These are phyloP conservation scores for Craterocephalus amniculus DNA, from an alignment of 2,797 vertebrate species.

Conservation along the genomic window DNA sequence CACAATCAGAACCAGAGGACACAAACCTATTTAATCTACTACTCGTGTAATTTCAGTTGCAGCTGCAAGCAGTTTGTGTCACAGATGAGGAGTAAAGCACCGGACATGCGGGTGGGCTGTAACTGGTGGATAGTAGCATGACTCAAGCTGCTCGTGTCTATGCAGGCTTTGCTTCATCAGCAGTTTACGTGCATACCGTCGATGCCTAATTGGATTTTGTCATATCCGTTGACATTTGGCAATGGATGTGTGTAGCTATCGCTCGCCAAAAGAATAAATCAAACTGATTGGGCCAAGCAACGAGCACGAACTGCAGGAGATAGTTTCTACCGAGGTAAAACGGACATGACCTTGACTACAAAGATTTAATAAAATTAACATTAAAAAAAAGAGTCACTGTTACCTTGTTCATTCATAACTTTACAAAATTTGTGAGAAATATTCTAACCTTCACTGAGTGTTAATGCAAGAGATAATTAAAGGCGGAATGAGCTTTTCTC, in stretches of 20 bases:
- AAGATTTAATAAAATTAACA: neutral
- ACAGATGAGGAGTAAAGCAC: neutral
- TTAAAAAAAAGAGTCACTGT: neutral
- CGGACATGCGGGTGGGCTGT: constrained; percentile 42
- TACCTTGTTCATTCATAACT: neutral
- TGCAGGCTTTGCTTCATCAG: constrained; percentile 39
- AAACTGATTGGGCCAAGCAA: neutral
- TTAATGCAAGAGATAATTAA: too few species aligned
- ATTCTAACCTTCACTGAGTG: too few species aligned
- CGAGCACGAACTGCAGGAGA: neutral
- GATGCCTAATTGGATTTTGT: neutral
- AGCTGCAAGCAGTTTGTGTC: neutral
- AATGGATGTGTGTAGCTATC: constrained; percentile 4
- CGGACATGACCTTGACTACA: neutral
- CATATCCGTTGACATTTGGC: neutral
- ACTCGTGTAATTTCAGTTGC: too few species aligned
- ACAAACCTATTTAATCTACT: too few species aligned
- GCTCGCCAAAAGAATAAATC: constrained; percentile 2
- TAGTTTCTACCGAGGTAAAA: neutral
- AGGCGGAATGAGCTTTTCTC: too few species aligned
- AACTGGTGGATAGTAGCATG: constrained; percentile 43
- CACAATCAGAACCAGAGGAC: too few species aligned
- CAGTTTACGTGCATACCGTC: neutral
- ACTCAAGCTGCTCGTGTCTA: constrained; percentile 43
- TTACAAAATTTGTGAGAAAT: too few species aligned